Evolutionary conservation across 2,113 vertebrate genomes (phyloP).

Genomic region (Natator depressus): DNA sequence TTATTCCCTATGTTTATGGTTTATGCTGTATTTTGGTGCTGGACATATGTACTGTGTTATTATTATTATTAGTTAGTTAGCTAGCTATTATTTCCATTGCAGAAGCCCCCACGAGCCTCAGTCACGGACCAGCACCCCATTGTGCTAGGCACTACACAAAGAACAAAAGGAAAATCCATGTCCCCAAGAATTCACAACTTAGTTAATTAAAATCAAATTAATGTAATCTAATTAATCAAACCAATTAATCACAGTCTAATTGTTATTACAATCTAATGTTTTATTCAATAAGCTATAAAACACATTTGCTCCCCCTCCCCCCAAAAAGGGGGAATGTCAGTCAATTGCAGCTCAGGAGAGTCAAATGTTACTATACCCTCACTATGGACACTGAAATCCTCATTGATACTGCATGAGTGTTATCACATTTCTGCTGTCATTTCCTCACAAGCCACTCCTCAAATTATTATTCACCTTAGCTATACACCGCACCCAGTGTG

Average conservation of each 20-base stretch:
- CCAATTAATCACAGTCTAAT: background rate
- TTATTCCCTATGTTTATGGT: background rate
- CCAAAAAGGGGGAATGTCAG: background rate
- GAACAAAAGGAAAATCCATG: background rate
- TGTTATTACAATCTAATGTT: background rate
- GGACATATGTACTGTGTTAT: background rate
- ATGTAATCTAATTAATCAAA: background rate
- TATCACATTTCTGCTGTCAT: background rate
- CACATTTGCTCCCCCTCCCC: background rate
- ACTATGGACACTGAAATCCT: background rate
- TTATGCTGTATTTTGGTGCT: background rate
- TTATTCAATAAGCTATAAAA: background rate
- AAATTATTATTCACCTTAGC: background rate
- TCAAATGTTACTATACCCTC: accelerated
- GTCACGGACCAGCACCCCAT: background rate
- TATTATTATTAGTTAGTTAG: background rate
- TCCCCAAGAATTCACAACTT: background rate
- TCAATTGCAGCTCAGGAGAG: background rate
- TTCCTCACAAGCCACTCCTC: background rate
- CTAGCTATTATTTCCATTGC: background rate
- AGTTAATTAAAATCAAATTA: background rate
- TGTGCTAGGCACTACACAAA: accelerated
- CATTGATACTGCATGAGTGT: background rate
- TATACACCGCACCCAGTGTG: background rate
- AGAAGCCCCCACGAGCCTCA: background rate